Percentiles rank a stretch among this genome's conserved stretches.
phyloP scores from a whole-genome alignment of 92 coral and sea anemone genomes.

The Pocillopora meandrina region DNA sequence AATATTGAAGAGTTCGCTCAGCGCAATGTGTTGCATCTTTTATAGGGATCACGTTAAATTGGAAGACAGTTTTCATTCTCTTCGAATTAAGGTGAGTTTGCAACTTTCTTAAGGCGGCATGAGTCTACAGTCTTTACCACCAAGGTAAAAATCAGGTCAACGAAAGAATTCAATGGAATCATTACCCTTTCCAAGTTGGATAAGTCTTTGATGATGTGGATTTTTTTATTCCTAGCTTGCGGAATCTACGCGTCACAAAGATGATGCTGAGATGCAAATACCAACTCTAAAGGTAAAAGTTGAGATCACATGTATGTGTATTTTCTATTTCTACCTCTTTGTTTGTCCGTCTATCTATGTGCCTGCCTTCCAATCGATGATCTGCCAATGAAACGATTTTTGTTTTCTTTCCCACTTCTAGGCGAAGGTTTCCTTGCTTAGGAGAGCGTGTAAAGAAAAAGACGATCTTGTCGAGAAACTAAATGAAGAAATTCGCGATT shows the following conservation, averaged over 20 bases:
- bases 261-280: conserved; percentile 91
- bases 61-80: conserved; percentile 80
- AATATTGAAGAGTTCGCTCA: too few relatives aligned
- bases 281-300: conserved; percentile 87
- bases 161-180: too few relatives aligned
- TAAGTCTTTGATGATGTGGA: too few relatives aligned
- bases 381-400: background rate
- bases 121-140: too few relatives aligned
- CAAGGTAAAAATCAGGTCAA: too few relatives aligned
- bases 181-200: too few relatives aligned
- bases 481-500: conserved; percentile 83
- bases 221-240: conserved; percentile 68
- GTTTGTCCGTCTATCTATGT: background rate
- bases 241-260: conserved; percentile 86
- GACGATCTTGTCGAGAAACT: conserved; percentile 85
- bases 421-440: conserved; percentile 90
- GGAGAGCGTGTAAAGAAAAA: conserved; percentile 94
- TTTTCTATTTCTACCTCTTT: background rate
- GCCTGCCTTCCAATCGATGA: background rate
- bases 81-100: conserved; percentile 71
- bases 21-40: background rate
- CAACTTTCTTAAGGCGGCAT: too few relatives aligned
- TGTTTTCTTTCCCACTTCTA: conserved; percentile 12
- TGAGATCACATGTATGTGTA: background rate
- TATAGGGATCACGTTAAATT: conserved; percentile 76